Percentiles rank a stretch among this genome's conserved stretches.
These are phyloP conservation scores for Diaphora mendica DNA, from an alignment of 2,888 invertebrate species.

Conservation along the genomic window DNA sequence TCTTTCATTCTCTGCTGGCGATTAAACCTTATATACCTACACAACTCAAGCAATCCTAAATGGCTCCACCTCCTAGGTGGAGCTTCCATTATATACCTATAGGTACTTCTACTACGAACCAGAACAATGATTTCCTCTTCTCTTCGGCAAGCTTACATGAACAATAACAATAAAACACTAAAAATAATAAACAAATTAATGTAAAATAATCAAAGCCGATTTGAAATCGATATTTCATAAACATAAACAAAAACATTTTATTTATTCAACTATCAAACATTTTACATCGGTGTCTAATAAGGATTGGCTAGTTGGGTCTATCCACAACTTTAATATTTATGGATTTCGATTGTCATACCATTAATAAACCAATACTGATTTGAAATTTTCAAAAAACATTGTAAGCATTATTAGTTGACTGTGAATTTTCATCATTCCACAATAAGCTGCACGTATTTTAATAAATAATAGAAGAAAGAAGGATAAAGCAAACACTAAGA, in stretches of 20 bases:
- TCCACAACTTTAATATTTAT: neutral
- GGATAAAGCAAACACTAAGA: no score
- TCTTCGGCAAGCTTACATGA: neutral
- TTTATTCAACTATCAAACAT: neutral
- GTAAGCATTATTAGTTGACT: neutral
- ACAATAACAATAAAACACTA: neutral
- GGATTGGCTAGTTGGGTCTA: neutral
- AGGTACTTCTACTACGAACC: neutral
- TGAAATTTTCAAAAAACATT: neutral
- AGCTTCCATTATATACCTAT: neutral
- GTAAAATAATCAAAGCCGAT: neutral
- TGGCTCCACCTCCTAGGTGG: neutral
- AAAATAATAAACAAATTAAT: neutral
- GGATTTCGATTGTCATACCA: neutral
- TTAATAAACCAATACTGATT: neutral
- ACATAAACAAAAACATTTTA: no score
- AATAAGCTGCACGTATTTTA: no score
- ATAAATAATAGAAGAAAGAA: neutral
- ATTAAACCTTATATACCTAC: neutral
- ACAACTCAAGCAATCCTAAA: neutral
- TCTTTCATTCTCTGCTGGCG: neutral
- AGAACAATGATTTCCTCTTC: neutral
- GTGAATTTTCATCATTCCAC: neutral
- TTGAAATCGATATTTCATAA: neutral
- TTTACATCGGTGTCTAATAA: neutral